Base-by-base conservation (phyloP, 2,888 invertebrate species). In the Caenorhabditis sp. region DNA sequence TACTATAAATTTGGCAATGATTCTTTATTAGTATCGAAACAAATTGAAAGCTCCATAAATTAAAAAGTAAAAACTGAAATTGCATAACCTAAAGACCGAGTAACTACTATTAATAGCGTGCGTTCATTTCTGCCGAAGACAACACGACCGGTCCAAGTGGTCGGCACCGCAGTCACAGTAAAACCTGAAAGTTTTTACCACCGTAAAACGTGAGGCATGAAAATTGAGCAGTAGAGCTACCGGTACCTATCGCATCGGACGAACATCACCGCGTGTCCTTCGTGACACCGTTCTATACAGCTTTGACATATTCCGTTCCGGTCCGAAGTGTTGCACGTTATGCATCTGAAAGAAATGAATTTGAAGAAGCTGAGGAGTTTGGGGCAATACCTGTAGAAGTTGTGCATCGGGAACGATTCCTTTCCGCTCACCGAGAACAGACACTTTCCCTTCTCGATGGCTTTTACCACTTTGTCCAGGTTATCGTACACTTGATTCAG, bases 161-260 rank as follows among this genome's bases (percentile, higher is more conserved):
- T 98, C 98, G 83, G 98, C 98, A 88, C 98, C 98, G 91, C 98
- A 99, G 92, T 99, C 98, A 92, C 98, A 99, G 92, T 99, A 99
- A 92, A 99, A 99, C 91, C 98, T 96, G 89, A 52, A 87, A 78
- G 0, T 45, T 20, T 27, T 17, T 30, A 2, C 22, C 2, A 2
- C 9, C 3, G 13, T 30, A 2, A 24, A 20, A 32, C 32, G n/a
- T n/a, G n/a, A 9, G 35, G 4, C 35, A 2, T 35, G 35, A 30
- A 35, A 9, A 35, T n/a, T n/a, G n/a, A n/a, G n/a, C n/a, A n/a
- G n/a, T n/a, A n/a, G n/a, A n/a, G n/a, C 6, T 20, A 15, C 27
- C 89, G 91, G 91, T 90, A 96, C 96, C 97, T 94, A 92, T 99
- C 99, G 91, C 98, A 98, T 90, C 98, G 93, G 87, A 99, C 98